Base-by-base conservation (phyloP, 2,797 vertebrate species). In the Enteromius afrohamiltoni region DNA sequence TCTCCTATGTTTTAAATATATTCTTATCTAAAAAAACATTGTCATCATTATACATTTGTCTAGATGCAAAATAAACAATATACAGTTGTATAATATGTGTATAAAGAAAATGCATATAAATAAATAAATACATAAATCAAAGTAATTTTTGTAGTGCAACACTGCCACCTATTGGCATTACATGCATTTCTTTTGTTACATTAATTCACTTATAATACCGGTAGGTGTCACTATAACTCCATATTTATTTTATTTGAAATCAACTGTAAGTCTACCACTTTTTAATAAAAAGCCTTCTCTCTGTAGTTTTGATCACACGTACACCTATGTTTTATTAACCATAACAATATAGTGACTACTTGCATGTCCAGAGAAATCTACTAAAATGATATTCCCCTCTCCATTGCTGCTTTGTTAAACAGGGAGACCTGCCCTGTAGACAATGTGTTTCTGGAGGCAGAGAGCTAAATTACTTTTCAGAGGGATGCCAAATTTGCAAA, bases 131-230 rank as follows among this genome's bases (percentile, higher is more conserved):
- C 37, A 19, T 9, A 5, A 11, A 47, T 37, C 3, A 62, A 29
- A 47, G 4, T 14, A 47, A 4, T 51, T 11, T 51, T 6, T 37
- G 10, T 40, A 80, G 82, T 51, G 70, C 17, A 77, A 19, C 31
- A 68, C 79, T 83, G 86, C 75, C 82, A 77, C 51, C 87, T 87
- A 21, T n/a, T 77, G 85, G 80, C 29, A 3, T 17, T 8, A 55
- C 1, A 40, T 8, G 6, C 2, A 13, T 31, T 0, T 4, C 0
- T 51, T 71, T 74, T 47, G 11, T 4, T 6, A n/a, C 76, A 11
- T 16, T 6, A 78, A 7, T 75, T 17, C 4, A 45, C 6, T 21
- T 51, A 4, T 16, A 53, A 31, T 71, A 49, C 77, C 83, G 75
- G 26, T 68, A 88, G 83, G 55, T 75, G 80, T 85, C 73, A 26